Conservation (phyloP, 2,797 vertebrate species). For the Danio tinwini region DNA sequence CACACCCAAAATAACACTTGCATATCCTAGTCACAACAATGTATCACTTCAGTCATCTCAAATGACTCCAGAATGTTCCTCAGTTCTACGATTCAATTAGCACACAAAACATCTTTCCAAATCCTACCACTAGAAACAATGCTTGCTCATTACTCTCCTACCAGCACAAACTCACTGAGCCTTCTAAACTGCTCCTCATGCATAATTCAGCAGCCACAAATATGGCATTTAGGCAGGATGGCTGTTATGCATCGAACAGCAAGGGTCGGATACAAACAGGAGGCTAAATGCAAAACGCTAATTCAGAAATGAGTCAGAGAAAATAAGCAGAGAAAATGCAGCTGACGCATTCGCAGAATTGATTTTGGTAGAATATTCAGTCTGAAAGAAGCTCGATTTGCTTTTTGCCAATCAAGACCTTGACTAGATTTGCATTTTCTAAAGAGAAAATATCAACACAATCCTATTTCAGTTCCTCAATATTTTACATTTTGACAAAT, state of each 20-base stretch:
- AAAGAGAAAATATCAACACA: background rate
- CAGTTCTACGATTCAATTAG: conserved; percentile 87
- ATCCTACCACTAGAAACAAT: conserved; percentile 88
- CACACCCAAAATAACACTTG: conserved; percentile 22
- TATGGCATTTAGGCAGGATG: conserved; percentile 55
- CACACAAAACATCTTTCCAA: conserved; percentile 86
- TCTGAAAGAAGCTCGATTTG: background rate
- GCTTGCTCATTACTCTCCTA: conserved; percentile 82
- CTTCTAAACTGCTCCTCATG: conserved; percentile 83
- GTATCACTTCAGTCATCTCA: conserved; percentile 32
- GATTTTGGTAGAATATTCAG: background rate
- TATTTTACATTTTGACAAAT: too few relatives aligned
- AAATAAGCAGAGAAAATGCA: background rate
- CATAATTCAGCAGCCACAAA: conserved; percentile 82
- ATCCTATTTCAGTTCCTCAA: too few relatives aligned
- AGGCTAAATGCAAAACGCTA: conserved; percentile 44
- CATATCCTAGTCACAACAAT: conserved; percentile 31
- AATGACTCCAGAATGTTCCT: conserved; percentile 44
- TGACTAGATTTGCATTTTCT: background rate
- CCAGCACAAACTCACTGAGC: conserved; percentile 82
- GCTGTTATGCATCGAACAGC: conserved; percentile 58
- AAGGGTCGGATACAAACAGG: conserved; percentile 44
- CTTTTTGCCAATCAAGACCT: background rate
- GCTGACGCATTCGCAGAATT: conserved; percentile 4
- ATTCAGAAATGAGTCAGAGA: conserved; percentile 15